Conservation (phyloP, 2,797 vertebrate genomes). For the Neomorphus geoffroyi region DNA sequence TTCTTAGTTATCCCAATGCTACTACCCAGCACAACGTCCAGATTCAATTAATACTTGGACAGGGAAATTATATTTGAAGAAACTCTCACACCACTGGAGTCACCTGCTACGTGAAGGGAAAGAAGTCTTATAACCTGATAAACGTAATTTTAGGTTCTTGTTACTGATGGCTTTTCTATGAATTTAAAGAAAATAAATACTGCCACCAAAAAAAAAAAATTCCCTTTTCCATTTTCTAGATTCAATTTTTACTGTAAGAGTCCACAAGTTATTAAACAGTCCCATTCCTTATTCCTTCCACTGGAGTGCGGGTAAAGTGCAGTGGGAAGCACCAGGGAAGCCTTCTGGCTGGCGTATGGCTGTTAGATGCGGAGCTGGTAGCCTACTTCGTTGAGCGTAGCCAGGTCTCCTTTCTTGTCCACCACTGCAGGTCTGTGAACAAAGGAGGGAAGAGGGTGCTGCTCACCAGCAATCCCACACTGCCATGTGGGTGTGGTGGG, state of each 20-base stretch:
- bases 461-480: background rate
- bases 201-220: conserved; percentile 6
- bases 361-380: conserved; percentile 95
- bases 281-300: conserved; percentile 47
- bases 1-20: conserved; percentile 22
- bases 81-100: background rate
- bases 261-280: conserved; percentile 60
- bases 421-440: conserved; percentile 83
- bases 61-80: conserved; percentile 19
- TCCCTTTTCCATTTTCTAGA: conserved; percentile 28
- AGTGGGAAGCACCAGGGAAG: conserved; percentile 69
- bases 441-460: background rate
- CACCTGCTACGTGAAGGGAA: conserved; percentile 17
- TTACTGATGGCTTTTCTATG: conserved; percentile 1
- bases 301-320: conserved; percentile 69
- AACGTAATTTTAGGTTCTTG: conserved; percentile 10
- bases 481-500: accelerated
- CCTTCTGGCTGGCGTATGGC: background rate
- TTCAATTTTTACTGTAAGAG: conserved; percentile 59
- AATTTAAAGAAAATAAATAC: conserved; percentile 33
- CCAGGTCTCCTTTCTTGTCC: conserved; percentile 90
- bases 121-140: background rate
- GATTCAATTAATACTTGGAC: conserved; percentile 35
- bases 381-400: conserved; percentile 87
- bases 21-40: conserved; percentile 38